Conservation (phyloP, 2,888 invertebrate genomes). For the Resseliella maxima region DNA sequence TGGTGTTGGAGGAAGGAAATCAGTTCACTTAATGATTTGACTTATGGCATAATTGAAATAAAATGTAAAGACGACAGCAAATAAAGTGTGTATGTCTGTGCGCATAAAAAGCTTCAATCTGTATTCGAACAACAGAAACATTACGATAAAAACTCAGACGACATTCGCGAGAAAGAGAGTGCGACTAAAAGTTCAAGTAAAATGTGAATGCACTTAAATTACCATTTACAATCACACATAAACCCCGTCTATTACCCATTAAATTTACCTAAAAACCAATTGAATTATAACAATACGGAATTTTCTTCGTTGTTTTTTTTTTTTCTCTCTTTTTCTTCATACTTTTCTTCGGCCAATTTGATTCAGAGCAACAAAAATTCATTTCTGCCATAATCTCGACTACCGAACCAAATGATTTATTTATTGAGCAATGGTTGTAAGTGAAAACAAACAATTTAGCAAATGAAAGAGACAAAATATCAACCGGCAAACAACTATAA, state of each 20-base stretch:
- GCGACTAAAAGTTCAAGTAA: conserved; percentile 29
- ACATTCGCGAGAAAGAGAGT: not conserved
- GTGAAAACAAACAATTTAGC: not conserved
- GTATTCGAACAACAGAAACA: conserved; percentile 39
- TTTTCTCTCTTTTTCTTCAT: too few species aligned
- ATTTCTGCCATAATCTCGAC: not conserved
- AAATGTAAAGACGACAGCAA: conserved; percentile 53
- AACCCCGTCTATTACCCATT: conserved; percentile 44
- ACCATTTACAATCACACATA: conserved; percentile 53
- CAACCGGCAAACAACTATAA: conserved; percentile 50
- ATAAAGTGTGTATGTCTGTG: conserved; percentile 22
- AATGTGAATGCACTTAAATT: conserved; percentile 51
- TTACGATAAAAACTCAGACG: conserved; percentile 23
- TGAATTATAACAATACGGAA: conserved; percentile 51
- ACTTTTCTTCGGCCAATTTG: not conserved
- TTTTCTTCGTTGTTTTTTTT: not conserved
- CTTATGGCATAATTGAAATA: conserved; percentile 51
- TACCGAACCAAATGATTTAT: conserved; percentile 51
- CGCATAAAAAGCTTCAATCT: conserved; percentile 36
- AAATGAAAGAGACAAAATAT: not conserved
- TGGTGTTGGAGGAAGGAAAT: conserved; percentile 13
- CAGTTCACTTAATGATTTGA: conserved; percentile 53
- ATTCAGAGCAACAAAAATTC: not conserved
- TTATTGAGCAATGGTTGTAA: not conserved
- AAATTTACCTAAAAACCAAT: conserved; percentile 51